Conservation (phyloP, 2,888 invertebrate species). For the Tinea trinotella region DNA sequence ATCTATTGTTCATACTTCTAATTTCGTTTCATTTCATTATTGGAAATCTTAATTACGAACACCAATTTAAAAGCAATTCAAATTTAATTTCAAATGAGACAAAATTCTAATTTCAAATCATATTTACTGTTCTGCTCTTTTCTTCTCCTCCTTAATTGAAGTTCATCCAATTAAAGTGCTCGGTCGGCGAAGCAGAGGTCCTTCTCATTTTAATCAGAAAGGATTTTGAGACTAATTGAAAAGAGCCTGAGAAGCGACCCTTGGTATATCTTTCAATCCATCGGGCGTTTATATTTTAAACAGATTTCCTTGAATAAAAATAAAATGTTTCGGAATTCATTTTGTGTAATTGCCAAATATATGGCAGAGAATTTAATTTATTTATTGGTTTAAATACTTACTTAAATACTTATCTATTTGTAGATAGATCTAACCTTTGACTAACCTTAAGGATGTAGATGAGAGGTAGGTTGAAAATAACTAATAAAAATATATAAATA, state of each 20-base stretch:
- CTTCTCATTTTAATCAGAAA: slow-evolving; percentile 18
- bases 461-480: too few relatives aligned
- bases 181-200: slow-evolving; percentile 14
- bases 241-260: slow-evolving; percentile 11
- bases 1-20: not conserved
- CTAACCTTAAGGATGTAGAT: too few relatives aligned
- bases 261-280: slow-evolving; percentile 1
- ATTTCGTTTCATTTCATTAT: not conserved
- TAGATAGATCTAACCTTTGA: too few relatives aligned
- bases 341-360: too few relatives aligned
- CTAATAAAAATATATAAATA: too few relatives aligned
- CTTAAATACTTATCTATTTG: too few relatives aligned
- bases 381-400: too few relatives aligned
- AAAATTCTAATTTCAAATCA: slow-evolving; percentile 14
- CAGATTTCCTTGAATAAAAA: not conserved
- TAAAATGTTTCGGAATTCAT: not conserved
- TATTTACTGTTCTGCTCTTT: slow-evolving; percentile 18
- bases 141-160: slow-evolving; percentile 12
- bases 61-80: slow-evolving; percentile 6
- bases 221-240: slow-evolving; percentile 18
- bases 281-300: not conserved
- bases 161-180: slow-evolving; percentile 18
- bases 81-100: slow-evolving; percentile 9
- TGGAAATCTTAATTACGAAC: not conserved
- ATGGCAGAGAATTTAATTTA: too few relatives aligned